phyloP scores from a whole-genome alignment of 1,140 invertebrate genomes.

The Brachionus paranguensis region DNA sequence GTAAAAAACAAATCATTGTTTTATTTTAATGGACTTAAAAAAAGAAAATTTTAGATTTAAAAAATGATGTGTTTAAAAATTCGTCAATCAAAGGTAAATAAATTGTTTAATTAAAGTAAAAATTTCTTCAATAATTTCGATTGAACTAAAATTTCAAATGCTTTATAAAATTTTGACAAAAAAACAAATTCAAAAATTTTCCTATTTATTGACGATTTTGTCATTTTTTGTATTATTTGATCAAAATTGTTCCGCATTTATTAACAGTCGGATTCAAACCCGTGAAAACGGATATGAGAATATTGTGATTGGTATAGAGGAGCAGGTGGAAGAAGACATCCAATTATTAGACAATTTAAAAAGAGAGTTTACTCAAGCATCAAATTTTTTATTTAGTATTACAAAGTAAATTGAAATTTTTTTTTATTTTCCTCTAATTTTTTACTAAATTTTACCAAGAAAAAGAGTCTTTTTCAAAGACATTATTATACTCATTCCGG shows the following conservation, averaged over 20 bases:
- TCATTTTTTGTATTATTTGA: neutral
- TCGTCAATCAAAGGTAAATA: neutral
- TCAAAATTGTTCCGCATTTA: neutral
- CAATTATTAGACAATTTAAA: conserved; percentile 21
- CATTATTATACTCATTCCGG: neutral
- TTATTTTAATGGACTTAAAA: neutral
- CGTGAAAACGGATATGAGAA: conserved; percentile 14
- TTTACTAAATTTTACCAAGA: neutral
- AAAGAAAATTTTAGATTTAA: neutral
- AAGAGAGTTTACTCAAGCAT: conserved; percentile 7
- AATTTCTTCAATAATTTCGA: neutral
- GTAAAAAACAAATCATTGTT: neutral
- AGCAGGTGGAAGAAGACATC: neutral
- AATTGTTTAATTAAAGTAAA: neutral
- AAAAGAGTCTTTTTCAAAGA: conserved; percentile 31
- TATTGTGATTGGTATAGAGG: conserved; percentile 9
- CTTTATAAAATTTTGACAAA: neutral
- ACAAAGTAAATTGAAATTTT: neutral
- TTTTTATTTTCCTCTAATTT: neutral
- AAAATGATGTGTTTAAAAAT: neutral
- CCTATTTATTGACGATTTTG: neutral
- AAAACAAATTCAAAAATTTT: neutral
- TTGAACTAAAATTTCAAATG: neutral
- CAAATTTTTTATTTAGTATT: conserved; percentile 9
- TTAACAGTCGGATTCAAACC: neutral